Evolutionary conservation across 2,888 invertebrate genomes (phyloP).

Genomic region (Cryptocephalus moraei): DNA sequence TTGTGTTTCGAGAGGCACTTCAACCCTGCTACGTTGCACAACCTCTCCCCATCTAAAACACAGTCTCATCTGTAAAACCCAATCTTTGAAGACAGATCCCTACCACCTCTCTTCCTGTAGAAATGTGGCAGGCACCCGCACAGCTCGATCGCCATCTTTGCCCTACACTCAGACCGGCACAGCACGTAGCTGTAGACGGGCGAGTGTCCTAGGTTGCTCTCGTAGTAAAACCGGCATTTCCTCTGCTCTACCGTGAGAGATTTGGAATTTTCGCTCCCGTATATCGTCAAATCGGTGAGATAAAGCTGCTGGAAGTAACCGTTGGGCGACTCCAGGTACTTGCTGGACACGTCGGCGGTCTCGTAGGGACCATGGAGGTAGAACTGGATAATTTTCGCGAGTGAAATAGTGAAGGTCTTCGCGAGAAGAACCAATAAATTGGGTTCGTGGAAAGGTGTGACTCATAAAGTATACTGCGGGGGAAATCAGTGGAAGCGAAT

Average conservation of each 20-base stretch:
- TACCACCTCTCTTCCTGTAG: constrained; percentile 51
- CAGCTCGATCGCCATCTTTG: constrained; percentile 46
- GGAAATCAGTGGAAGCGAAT: too few species aligned
- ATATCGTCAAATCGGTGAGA: constrained; percentile 30
- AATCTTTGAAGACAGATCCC: not conserved
- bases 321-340: constrained; percentile 26
- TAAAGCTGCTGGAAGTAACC: constrained; percentile 32
- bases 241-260: constrained; percentile 51
- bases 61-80: too few species aligned
- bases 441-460: too few species aligned
- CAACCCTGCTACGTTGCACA: constrained; percentile 53
- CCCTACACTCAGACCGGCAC: constrained; percentile 64
- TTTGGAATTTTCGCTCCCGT: constrained; percentile 29
- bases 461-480: too few species aligned
- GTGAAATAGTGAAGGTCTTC: too few species aligned
- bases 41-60: constrained; percentile 41
- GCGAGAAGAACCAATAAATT: too few species aligned
- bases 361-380: constrained; percentile 58
- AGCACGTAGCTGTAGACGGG: constrained; percentile 59
- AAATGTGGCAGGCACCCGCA: constrained; percentile 69
- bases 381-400: constrained; percentile 33
- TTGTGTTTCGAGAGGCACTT: constrained; percentile 50
- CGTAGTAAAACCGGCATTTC: constrained; percentile 56
- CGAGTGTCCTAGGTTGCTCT: constrained; percentile 53
- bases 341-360: constrained; percentile 54